A percentile compares a stretch with the other conserved stretches of the same genome.
Evolutionary conservation across 1,140 invertebrate genomes (phyloP).

Genomic region (Probaryconus sp.): DNA sequence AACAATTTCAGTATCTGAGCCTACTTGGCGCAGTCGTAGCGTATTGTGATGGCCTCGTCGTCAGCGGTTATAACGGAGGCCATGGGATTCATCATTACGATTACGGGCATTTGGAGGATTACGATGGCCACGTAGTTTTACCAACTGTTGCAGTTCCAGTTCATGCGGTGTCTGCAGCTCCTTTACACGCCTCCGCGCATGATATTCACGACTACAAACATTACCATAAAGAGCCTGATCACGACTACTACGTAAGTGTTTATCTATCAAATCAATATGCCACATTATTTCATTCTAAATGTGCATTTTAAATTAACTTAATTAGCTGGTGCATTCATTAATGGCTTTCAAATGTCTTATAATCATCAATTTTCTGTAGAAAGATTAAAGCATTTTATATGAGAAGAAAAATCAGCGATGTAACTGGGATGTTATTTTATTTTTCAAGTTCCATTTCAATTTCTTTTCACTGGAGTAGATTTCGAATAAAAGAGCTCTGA

Average conservation of each 20-base stretch:
- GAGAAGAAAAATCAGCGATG: too few species aligned
- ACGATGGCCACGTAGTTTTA: constrained; percentile 71
- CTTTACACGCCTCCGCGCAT: constrained; percentile 66
- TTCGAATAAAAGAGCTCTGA: too few species aligned
- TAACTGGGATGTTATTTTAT: too few species aligned
- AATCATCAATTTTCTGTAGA: too few species aligned
- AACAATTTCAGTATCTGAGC: constrained; percentile 66
- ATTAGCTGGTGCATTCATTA: too few species aligned
- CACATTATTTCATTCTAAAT: background rate
- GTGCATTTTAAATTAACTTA: too few species aligned
- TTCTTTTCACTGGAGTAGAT: too few species aligned
- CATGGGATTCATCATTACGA: constrained; percentile 68
- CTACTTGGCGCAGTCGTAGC: constrained; percentile 64
- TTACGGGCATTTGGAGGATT: constrained; percentile 67
- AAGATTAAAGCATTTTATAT: too few species aligned
- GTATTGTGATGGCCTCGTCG: constrained; percentile 67
- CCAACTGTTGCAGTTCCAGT: constrained; percentile 75
- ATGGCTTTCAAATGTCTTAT: too few species aligned
- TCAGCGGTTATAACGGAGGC: constrained; percentile 73
- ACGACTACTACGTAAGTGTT: constrained; percentile 63
- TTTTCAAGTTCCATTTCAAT: too few species aligned
- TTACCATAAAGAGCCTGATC: constrained; percentile 64
- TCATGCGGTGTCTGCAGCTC: constrained; percentile 75
- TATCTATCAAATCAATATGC: background rate
- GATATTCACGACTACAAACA: constrained; percentile 63